Evolutionary conservation across 2,888 invertebrate species (phyloP).

Genomic region (Thecophora atra): DNA sequence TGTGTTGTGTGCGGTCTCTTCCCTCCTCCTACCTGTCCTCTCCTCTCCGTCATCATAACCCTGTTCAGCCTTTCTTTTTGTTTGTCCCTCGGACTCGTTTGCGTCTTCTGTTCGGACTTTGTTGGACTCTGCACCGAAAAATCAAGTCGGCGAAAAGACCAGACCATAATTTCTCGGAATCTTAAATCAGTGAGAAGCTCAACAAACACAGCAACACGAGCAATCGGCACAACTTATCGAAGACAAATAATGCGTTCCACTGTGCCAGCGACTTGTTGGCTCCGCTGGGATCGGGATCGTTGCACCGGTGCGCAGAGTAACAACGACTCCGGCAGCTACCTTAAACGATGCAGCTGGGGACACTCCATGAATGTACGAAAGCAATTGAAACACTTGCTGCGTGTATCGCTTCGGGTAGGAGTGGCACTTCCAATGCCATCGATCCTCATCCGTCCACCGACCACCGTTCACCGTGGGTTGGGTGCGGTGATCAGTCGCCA

Average conservation of each 20-base stretch:
- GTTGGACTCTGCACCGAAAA: conserved; percentile 16
- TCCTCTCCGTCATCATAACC: background rate
- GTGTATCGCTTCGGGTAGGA: too few species aligned
- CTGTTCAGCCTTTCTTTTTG: background rate
- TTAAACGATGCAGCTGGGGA: too few species aligned
- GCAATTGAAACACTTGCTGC: too few species aligned
- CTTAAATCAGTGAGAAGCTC: conserved; percentile 30
- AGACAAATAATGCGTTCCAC: conserved; percentile 37
- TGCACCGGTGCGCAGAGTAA: background rate
- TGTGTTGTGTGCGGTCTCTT: conserved; percentile 8
- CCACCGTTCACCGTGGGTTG: too few species aligned
- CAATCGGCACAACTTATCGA: conserved; percentile 14
- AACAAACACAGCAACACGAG: background rate
- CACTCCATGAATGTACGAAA: too few species aligned
- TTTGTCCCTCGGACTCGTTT: conserved; percentile 3
- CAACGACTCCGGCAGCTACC: too few species aligned
- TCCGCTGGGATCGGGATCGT: conserved; percentile 11
- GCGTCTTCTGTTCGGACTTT: background rate
- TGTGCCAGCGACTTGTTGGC: conserved; percentile 36
- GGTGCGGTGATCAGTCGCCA: too few species aligned
- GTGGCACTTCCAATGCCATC: too few species aligned
- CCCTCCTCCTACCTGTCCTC: background rate
- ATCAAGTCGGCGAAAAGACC: conserved; percentile 12
- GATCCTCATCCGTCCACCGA: too few species aligned
- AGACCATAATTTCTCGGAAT: conserved; percentile 30